These are phyloP conservation scores for Delia radicum DNA, from an alignment of 1,140 invertebrate genomes.

Conservation along the genomic window DNA sequence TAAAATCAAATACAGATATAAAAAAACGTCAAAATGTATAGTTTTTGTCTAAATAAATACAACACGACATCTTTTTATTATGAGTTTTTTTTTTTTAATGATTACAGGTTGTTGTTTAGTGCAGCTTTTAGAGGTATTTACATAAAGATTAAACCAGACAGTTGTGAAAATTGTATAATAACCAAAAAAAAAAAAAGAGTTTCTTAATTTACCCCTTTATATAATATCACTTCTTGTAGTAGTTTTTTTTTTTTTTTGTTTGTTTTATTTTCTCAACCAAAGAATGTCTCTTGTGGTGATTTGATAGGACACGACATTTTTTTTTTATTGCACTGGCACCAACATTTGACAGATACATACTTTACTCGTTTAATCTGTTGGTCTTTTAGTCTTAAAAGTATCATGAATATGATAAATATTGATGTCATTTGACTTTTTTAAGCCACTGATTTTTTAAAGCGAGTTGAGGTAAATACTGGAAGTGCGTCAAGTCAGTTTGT, in stretches of 20 bases:
- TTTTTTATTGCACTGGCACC: background rate
- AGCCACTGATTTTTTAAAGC: background rate
- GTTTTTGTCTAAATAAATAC: background rate
- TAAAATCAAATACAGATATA: background rate
- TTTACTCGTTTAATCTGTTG: background rate
- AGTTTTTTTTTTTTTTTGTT: background rate
- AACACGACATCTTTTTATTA: background rate
- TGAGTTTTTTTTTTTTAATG: background rate
- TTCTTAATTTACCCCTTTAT: background rate
- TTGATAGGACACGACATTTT: background rate
- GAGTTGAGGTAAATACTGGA: background rate
- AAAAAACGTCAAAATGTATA: background rate
- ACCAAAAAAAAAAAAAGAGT: background rate
- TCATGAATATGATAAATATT: constrained; percentile 2
- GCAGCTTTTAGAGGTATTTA: background rate
- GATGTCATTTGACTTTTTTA: constrained; percentile 4
- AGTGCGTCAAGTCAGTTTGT: background rate
- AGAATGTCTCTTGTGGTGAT: background rate
- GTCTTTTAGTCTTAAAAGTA: background rate
- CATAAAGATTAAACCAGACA: background rate
- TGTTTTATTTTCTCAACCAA: background rate
- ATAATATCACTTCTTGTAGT: background rate
- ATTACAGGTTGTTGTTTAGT: background rate
- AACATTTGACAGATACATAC: background rate
- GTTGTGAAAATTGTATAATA: background rate